A percentile compares a stretch with the other conserved stretches of the same genome.
Conservation (phyloP, 1,140 invertebrate species). For the Bombus pyrosoma region DNA sequence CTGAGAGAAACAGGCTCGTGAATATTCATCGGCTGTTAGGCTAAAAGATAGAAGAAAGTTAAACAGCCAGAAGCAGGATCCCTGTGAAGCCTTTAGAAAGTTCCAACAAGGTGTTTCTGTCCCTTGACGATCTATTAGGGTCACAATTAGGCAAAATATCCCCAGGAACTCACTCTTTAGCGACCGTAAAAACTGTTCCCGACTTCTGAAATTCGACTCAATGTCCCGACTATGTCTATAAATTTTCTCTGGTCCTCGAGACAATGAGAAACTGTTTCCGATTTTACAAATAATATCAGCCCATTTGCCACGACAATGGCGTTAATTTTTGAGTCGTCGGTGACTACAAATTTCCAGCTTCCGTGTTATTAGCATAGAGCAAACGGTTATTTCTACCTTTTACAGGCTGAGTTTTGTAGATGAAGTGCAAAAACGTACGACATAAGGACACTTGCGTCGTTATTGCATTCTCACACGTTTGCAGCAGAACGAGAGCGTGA, state of each 20-base stretch:
- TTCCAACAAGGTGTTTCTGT: constrained; percentile 22
- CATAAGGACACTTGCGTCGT: no score
- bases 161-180: neutral
- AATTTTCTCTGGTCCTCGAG: neutral
- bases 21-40: constrained; percentile 44
- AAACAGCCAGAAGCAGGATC: constrained; percentile 13
- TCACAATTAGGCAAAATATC: constrained; percentile 39
- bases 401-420: no score
- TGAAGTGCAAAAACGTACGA: no score
- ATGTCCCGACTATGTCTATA: neutral
- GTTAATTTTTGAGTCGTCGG: no score
- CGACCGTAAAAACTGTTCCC: constrained; percentile 22
- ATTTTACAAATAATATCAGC: constrained; percentile 16
- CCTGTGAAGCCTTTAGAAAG: constrained; percentile 34
- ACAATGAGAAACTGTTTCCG: neutral
- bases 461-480: no score
- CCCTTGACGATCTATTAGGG: constrained; percentile 36
- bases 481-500: no score
- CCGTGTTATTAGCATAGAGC: no score
- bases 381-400: no score
- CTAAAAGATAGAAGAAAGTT: constrained; percentile 46
- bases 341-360: no score
- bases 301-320: no score
- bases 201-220: neutral
- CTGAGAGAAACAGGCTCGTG: constrained; percentile 15